Conservation (phyloP, 2,888 invertebrate genomes). For the Caenorhabditis sp. region DNA sequence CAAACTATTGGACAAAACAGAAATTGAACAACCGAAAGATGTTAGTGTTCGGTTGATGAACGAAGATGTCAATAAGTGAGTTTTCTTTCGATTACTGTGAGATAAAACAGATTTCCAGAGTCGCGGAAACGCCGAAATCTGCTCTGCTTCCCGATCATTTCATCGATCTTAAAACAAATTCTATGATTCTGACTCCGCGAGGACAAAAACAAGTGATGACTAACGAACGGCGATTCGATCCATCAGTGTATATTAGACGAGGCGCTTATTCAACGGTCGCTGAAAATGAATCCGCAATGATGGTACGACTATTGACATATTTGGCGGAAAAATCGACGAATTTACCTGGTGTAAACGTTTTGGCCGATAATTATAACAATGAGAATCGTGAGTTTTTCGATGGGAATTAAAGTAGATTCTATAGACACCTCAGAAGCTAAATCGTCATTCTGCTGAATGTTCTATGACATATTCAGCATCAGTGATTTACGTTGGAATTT, state of each 20-base stretch:
- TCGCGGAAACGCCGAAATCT: conserved; percentile 45
- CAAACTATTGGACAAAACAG: conserved; percentile 21
- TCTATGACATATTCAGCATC: no score
- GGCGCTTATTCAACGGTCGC: neutral
- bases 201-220: conserved; percentile 46
- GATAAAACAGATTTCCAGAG: neutral
- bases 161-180: conserved; percentile 36
- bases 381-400: conserved; percentile 14
- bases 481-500: no score
- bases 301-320: neutral
- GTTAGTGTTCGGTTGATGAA: neutral
- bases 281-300: neutral
- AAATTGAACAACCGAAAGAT: neutral
- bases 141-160: conserved; percentile 44
- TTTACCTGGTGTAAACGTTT: neutral
- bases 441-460: no score
- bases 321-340: conserved; percentile 8
- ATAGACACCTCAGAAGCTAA: no score
- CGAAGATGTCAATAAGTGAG: neutral
- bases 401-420: no score
- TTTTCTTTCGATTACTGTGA: neutral
- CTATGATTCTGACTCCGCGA: conserved; percentile 38
- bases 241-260: neutral
- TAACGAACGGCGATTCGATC: conserved; percentile 31
- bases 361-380: conserved; percentile 15